These are phyloP conservation scores for Platygyra sinensis DNA, from an alignment of 64 coral and sea anemone species.

Conservation along the genomic window DNA sequence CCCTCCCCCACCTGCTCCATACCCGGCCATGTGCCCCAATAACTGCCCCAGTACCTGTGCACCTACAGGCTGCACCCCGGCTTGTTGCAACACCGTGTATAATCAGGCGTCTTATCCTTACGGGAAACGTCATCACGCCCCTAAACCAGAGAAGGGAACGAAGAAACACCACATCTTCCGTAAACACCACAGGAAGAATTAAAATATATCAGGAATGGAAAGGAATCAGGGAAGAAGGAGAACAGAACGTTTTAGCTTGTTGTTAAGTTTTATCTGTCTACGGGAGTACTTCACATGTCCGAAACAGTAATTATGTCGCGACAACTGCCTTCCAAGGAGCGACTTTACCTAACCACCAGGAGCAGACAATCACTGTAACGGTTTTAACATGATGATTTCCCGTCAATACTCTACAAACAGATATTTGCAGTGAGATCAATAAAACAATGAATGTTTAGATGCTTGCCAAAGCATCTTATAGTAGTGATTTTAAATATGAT, in stretches of 20 bases:
- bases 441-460: background rate
- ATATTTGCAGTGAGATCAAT: background rate
- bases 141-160: slow-evolving; percentile 1
- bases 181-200: slow-evolving; percentile 17
- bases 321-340: background rate
- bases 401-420: too few relatives aligned
- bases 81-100: slow-evolving; percentile 32
- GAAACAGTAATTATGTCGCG: background rate
- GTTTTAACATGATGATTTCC: too few relatives aligned
- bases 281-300: background rate
- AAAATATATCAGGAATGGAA: background rate
- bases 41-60: slow-evolving; percentile 7
- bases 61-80: slow-evolving; percentile 10
- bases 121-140: slow-evolving; percentile 33
- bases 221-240: background rate
- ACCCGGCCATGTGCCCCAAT: background rate
- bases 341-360: background rate
- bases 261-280: background rate
- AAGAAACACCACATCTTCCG: slow-evolving; percentile 40
- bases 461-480: background rate
- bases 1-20: background rate
- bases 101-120: slow-evolving; percentile 3
- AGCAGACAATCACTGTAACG: background rate
- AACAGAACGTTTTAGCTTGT: background rate
- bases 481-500: background rate